Evolutionary conservation across 2,888 invertebrate species (phyloP), one percentile per base, ranked within the genome.

Genomic region (Hylaea fasciaria): DNA sequence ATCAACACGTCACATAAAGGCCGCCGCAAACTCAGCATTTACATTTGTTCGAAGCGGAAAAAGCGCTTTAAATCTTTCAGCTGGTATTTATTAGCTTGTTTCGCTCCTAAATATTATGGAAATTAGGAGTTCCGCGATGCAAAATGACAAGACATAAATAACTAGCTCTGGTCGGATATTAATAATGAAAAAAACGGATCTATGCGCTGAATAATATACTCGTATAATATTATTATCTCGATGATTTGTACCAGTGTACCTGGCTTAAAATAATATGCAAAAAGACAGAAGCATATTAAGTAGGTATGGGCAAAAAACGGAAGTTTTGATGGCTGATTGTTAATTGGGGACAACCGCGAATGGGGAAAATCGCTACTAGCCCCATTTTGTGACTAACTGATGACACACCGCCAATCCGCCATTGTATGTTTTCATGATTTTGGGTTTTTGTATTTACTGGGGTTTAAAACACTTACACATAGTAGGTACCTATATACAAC

Each of bases 51-150:
- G 11, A 39, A 53, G 13, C 49, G n/a, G 35, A 45, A 46, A 55
- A 55, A 37, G n/a, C 16, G 37, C 61, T 43, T 44, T 56, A 56
- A 56, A 56, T 52, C 51, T 61, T 56, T 56, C 55, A 56, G 7
- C 51, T 51, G 51, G 51, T 61, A 56, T 61, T 61, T 61, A 61
- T 61, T 56, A 55, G 37, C 47, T 44, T 55, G 61, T 56, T 61
- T 52, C 60, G 60, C 55, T 45, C 52, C 43, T 52, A 48, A 56
- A 56, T 51, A 56, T 51, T 56, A 60, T 55, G 60, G 37, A 56
- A 51, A 56, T 60, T 29, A 59, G 44, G 46, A 40, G 49, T 37
- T 45, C 13, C 17, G 48, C 54, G 16, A 45, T 45, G 50, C 32
- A 16, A 47, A 51, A 56, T 51, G 61, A 61, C 61, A 56, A 37